Evolutionary conservation across 30 jellyfish, hydroid and myxozoan species (phyloP), one percentile per base, ranked within the genome.

Genomic region (Catostylus mosaicus): DNA sequence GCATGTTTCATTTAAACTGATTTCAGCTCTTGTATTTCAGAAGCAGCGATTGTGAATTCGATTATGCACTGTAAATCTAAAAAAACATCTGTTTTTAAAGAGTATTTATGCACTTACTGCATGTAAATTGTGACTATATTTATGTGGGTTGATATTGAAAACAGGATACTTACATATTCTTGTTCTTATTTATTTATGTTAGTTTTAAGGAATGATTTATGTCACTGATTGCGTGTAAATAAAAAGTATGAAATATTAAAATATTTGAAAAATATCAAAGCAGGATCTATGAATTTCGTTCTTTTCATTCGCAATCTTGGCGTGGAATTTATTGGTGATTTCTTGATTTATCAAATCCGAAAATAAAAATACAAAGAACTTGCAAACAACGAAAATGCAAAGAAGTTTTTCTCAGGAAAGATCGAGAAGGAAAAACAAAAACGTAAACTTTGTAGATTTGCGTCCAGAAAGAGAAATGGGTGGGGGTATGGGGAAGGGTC

Each of bases 141-240:
- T 59, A 59, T 8, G 38, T 18, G 71, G 9, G 5, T 9, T 48
- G 71, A 22, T 2, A 27, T 35, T 3, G 38, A 59, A 59, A 2
- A 6, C 35, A 59, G 9, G 26, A 43, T 6, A 1, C 6, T 22
- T 27, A 59, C 1, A 7, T 59, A 3, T 18, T 8, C 40, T 27
- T 27, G 19, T 6, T 59, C 23, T 24, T 59, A 59, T 59, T 27
- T 59, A 59, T 59, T 59, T 59, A 24, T 59, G 36, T 23, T 59
- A 24, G 9, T 16, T 34, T 1, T 12, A 68, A 68, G 11, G 19
- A 32, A 37, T 36, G 80, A 68, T 68, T 36, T 38, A 24, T 33
- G 18, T 18, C 38, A 11, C 20, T 68, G 80, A 68, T 68, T 68
- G 80, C 32, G 80, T 68, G 80, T 38, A 68, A 34, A 68, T 68